Percentiles rank a stretch among this genome's conserved stretches.
These are phyloP conservation scores for Eupeodes luniger DNA, from an alignment of 2,888 invertebrate species.

Conservation along the genomic window DNA sequence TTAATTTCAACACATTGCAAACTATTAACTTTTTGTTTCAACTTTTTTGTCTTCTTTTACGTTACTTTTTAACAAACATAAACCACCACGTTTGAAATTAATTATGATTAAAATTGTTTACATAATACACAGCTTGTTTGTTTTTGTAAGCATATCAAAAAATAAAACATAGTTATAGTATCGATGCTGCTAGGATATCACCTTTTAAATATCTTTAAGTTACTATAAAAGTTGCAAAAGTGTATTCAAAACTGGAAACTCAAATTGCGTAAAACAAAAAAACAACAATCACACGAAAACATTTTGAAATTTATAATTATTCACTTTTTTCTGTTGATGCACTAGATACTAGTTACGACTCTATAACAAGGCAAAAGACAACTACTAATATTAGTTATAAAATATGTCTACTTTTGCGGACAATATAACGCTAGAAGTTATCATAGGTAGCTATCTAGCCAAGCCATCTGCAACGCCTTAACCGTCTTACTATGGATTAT, in stretches of 20 bases:
- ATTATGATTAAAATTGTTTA: slow-evolving; percentile 58
- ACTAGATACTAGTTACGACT: slow-evolving; percentile 38
- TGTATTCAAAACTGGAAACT: slow-evolving; percentile 22
- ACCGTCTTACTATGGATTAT: slow-evolving; percentile 38
- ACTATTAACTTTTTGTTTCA: slow-evolving; percentile 44
- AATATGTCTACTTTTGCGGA: slow-evolving; percentile 35
- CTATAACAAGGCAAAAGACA: slow-evolving; percentile 25
- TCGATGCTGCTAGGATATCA: slow-evolving; percentile 35
- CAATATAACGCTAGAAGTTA: slow-evolving; percentile 41
- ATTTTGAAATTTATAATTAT: slow-evolving; percentile 60
- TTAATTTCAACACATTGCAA: slow-evolving; percentile 62
- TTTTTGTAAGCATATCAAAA: slow-evolving; percentile 28
- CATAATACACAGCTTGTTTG: slow-evolving; percentile 51
- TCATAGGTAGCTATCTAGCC: slow-evolving; percentile 12
- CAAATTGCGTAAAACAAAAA: slow-evolving; percentile 57
- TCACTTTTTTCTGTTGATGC: slow-evolving; percentile 60
- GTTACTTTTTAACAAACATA: slow-evolving; percentile 11
- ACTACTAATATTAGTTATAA: not conserved
- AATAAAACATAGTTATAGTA: not conserved
- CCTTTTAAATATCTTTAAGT: slow-evolving; percentile 30
- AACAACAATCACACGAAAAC: slow-evolving; percentile 46
- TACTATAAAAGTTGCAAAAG: slow-evolving; percentile 40
- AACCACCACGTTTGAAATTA: slow-evolving; percentile 48
- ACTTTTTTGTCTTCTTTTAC: slow-evolving; percentile 23
- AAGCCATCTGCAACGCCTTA: slow-evolving; percentile 28